A percentile compares a stretch with the other conserved stretches of the same genome.
Evolutionary conservation across 2,113 vertebrate species (phyloP).

Genomic region (Ochotona curzoniae): DNA sequence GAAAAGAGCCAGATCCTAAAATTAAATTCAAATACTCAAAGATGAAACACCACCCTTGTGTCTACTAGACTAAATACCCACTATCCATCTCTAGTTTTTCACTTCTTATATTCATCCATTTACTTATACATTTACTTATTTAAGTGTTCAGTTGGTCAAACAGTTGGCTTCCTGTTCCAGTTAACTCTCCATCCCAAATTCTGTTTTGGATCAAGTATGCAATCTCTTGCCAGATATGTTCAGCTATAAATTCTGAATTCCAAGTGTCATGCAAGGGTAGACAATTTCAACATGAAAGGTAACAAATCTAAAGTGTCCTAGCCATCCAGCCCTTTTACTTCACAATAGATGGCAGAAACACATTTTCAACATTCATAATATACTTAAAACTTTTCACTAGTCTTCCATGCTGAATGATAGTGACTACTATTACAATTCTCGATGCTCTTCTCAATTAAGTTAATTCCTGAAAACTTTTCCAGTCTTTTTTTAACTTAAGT

Average conservation of each 20-base stretch:
- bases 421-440: conserved; percentile 3
- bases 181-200: not conserved
- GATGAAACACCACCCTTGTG: too few species aligned
- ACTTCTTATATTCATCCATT: not conserved
- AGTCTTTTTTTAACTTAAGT: conserved; percentile 4
- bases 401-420: not conserved
- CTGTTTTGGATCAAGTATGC: conserved; percentile 35
- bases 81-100: not conserved
- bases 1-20: too few species aligned
- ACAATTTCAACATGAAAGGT: conserved; percentile 5
- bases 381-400: not conserved
- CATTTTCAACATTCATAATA: not conserved
- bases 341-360: not conserved
- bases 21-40: too few species aligned
- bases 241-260: not conserved
- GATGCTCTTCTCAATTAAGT: not conserved
- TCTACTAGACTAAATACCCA: too few species aligned
- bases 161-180: not conserved
- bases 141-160: not conserved
- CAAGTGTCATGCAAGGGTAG: conserved; percentile 2
- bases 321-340: not conserved
- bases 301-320: not conserved
- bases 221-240: conserved; percentile 2
- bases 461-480: conserved; percentile 15
- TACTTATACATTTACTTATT: not conserved